phyloP scores from a whole-genome alignment of 2,888 invertebrate genomes.

The Euplexia lucipara region DNA sequence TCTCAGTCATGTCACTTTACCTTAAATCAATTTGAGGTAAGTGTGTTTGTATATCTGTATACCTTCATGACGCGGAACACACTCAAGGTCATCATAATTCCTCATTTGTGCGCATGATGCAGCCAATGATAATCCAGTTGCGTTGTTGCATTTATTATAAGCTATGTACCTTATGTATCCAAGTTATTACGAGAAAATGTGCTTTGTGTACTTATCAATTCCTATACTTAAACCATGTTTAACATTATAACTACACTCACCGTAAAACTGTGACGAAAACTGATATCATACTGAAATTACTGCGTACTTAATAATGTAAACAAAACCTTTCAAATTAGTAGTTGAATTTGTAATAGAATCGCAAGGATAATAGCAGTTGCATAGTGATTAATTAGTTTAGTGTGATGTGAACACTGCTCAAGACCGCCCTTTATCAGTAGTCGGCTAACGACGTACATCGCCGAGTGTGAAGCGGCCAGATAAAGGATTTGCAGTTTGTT shows the following conservation, averaged over 20 bases:
- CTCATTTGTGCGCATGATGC: slow-evolving; percentile 25
- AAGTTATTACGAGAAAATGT: slow-evolving; percentile 10
- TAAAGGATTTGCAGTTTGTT: slow-evolving; percentile 88
- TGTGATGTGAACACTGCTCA: slow-evolving; percentile 67
- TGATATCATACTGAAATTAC: slow-evolving; percentile 44
- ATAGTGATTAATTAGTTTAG: slow-evolving; percentile 60
- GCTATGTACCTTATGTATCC: neutral
- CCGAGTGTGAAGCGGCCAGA: slow-evolving; percentile 74
- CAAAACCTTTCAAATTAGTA: slow-evolving; percentile 28
- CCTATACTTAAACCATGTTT: slow-evolving; percentile 34
- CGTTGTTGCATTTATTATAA: slow-evolving; percentile 10
- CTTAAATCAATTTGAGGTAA: slow-evolving; percentile 44
- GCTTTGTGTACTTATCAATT: slow-evolving; percentile 7
- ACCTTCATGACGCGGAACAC: neutral
- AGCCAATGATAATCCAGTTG: slow-evolving; percentile 9
- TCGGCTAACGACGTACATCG: slow-evolving; percentile 73
- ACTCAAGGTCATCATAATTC: slow-evolving; percentile 16
- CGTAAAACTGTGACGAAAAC: slow-evolving; percentile 48
- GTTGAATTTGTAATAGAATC: slow-evolving; percentile 25
- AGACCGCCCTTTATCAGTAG: slow-evolving; percentile 77
- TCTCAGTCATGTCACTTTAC: slow-evolving; percentile 46
- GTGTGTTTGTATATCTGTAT: slow-evolving; percentile 14
- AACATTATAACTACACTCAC: slow-evolving; percentile 40
- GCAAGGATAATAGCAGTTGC: slow-evolving; percentile 23
- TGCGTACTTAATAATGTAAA: slow-evolving; percentile 64